A percentile compares a stretch with the other conserved stretches of the same genome.
Conservation (phyloP, 2,888 invertebrate species). For the Alviniconcha strummeri region DNA sequence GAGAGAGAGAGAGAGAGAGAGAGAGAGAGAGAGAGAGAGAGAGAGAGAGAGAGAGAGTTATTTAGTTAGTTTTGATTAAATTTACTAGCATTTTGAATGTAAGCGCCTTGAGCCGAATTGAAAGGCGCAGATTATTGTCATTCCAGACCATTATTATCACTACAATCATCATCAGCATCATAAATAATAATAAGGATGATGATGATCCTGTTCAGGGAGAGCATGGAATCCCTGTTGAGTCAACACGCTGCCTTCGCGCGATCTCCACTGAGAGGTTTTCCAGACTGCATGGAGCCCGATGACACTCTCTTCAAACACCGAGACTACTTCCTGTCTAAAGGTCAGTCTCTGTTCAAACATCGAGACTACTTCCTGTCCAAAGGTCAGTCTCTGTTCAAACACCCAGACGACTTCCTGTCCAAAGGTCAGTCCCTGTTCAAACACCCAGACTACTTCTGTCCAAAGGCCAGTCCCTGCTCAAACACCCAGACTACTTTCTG, state of each 20-base stretch:
- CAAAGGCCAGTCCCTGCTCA: conserved; percentile 59
- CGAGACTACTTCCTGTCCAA: conserved; percentile 42
- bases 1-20: too few relatives aligned
- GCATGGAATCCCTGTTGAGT: conserved; percentile 87
- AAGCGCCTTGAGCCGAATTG: too few relatives aligned
- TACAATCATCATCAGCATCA: too few relatives aligned
- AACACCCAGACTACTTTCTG: too few relatives aligned
- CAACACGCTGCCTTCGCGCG: conserved; percentile 86
- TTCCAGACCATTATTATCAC: too few relatives aligned
- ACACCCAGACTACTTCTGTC: conserved; percentile 56
- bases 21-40: too few relatives aligned
- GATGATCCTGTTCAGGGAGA: conserved; percentile 80
- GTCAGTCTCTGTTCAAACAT: conserved; percentile 50
- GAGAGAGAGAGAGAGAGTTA: too few relatives aligned
- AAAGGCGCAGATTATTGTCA: too few relatives aligned
- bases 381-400: conserved; percentile 62
- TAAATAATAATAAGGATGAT: too few relatives aligned
- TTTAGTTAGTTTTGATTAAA: too few relatives aligned
- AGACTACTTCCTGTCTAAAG: conserved; percentile 62
- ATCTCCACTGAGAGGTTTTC: conserved; percentile 78
- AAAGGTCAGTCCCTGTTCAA: conserved; percentile 67
- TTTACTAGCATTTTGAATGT: too few relatives aligned
- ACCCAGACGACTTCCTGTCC: conserved; percentile 54
- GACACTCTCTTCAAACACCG: conserved; percentile 73
- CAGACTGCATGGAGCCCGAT: conserved; percentile 81